Evolutionary conservation across 2,888 invertebrate species (phyloP).

Genomic region (Elysia crispata): DNA sequence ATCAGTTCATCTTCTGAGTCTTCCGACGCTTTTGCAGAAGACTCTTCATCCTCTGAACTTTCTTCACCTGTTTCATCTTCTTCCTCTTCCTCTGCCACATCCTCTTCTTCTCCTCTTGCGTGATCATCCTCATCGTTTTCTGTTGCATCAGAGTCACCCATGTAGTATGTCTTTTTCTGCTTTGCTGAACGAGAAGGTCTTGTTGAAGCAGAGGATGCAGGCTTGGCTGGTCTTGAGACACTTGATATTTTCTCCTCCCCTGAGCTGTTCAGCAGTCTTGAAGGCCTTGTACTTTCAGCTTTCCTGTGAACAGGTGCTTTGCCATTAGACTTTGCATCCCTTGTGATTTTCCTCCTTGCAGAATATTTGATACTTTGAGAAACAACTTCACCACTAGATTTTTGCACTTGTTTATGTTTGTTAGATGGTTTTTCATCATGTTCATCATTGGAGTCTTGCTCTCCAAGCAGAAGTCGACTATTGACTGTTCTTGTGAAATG

Average conservation of each 20-base stretch:
- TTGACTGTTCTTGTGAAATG: not conserved
- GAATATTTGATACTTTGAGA: not conserved
- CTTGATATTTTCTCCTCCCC: conserved; percentile 20
- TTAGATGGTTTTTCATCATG: not conserved
- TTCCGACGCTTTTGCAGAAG: conserved; percentile 37
- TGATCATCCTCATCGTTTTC: conserved; percentile 38
- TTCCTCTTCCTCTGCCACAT: conserved; percentile 54
- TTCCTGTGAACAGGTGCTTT: conserved; percentile 38
- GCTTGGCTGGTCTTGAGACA: too few species aligned
- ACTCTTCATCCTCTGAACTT: conserved; percentile 41
- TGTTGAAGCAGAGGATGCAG: conserved; percentile 12
- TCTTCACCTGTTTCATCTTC: conserved; percentile 47
- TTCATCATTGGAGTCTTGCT: not conserved
- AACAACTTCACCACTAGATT: not conserved
- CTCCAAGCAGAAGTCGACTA: not conserved
- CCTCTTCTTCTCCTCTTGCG: conserved; percentile 42
- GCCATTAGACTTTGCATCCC: not conserved
- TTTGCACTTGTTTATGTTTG: too few species aligned
- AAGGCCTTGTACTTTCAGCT: conserved; percentile 21
- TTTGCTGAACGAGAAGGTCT: conserved; percentile 38
- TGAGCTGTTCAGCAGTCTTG: not conserved
- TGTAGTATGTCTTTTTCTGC: conserved; percentile 43
- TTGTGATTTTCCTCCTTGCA: not conserved
- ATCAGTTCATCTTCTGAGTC: conserved; percentile 43
- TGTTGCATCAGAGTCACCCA: conserved; percentile 40